Evolutionary conservation across 2,113 vertebrate species (phyloP), one percentile per base, ranked within the genome.

Genomic region (Cynocephalus volans): DNA sequence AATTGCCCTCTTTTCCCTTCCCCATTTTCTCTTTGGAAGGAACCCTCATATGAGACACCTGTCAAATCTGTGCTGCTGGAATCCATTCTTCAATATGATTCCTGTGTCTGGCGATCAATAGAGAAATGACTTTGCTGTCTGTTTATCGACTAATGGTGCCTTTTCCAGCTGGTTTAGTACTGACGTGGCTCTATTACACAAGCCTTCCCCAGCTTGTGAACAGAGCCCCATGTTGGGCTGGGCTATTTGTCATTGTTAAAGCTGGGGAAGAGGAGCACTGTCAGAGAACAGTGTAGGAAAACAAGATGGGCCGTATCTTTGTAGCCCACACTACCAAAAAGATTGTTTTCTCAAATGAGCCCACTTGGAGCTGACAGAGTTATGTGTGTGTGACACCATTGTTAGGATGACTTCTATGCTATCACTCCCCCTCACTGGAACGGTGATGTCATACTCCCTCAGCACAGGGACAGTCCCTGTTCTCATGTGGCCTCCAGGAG

Each of bases 21-120:
- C 84, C 60, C 21, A 8, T 36, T 50, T 82, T 79, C 48, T 95
- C 19, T 36, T 56, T 41, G 69, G 85, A 93, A 67, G 83, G 73
- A 73, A 19, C 70, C 65, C 12, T 2, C 31, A 3, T 2, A 0
- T 9, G 90, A 83, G 92, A 60, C 33, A 73, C n/a, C 56, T 62
- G 82, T n/a, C 56, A 10, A 10, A 76, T 56, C 14, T 31, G 28
- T 62, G 82, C 24, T 56, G 14, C 79, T 87, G 17, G 31, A 82
- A 64, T 67, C 83, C 2, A 1, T 26, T 75, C 81, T 92, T 23
- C 33, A 75, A 12, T 23, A 4, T 0, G 69, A 48, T 12, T n/a
- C 33, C 60, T 81, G 50, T 6, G 14, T 64, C 92, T 76, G 21
- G 62, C 86, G 14, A 36, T 96, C 84, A 54, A 0, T 50, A 82